Conservation (phyloP, 2,888 invertebrate species). For the Acanthosepion pharaonis region DNA sequence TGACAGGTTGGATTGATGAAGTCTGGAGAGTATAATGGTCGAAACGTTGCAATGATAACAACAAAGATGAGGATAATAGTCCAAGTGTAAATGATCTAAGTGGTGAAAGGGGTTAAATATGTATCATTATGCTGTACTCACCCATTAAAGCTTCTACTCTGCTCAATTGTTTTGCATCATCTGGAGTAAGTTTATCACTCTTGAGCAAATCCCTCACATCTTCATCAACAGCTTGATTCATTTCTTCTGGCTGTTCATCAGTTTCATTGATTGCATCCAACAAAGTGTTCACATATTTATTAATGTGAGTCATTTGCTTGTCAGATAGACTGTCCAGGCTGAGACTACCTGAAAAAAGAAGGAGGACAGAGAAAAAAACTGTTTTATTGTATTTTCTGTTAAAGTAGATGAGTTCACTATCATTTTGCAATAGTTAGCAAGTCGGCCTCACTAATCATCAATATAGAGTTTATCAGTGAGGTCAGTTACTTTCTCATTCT, state of each 20-base stretch:
- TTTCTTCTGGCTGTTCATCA: not conserved
- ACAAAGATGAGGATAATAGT: no score
- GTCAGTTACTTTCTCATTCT: no score
- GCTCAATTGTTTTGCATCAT: not conserved
- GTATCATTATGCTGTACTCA: not conserved
- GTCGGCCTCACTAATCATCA: no score
- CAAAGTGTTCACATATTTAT: conserved; percentile 8
- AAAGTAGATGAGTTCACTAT: no score
- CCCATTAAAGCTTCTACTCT: not conserved
- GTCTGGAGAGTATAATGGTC: no score
- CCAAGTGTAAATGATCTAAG: no score
- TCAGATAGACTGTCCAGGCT: not conserved
- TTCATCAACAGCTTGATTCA: not conserved
- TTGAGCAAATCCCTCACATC: not conserved
- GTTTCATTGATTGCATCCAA: not conserved
- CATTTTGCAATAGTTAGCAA: no score
- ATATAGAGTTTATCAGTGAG: no score
- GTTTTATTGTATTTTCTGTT: no score
- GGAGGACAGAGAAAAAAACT: not conserved
- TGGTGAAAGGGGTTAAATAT: no score
- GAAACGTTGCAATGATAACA: no score
- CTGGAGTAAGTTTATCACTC: not conserved
- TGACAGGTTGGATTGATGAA: no score
- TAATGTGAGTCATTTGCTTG: not conserved
- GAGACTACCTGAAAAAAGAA: not conserved